Evolutionary conservation across 2,113 vertebrate species (phyloP), one percentile per base, ranked within the genome.

Genomic region (Alligator sinensis): DNA sequence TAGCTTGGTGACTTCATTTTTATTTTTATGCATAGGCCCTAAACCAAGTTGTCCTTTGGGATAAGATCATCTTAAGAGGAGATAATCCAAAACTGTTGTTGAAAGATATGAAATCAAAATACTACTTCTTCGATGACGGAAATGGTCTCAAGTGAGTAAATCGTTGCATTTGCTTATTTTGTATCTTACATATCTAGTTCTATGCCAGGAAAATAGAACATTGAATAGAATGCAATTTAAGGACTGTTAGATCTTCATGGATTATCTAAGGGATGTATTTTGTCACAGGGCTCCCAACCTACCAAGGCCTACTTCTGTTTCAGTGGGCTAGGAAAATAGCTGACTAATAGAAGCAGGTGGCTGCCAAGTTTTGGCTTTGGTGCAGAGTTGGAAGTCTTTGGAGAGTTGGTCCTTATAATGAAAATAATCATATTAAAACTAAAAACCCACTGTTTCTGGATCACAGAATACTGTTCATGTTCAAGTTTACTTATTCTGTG

Each of bases 81-180:
- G 99, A 99, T 83, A 99, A 98, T 84, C 98, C 99, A 87, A 99
- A 98, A 93, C 98, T 99, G 87, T 98, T 97, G 81, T 96, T 99
- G 94, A 98, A 98, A 98, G 99, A 99, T 77, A 99, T 99, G 98
- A 99, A 99, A 95, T 99, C 99, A 61, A 99, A 99, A 84, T 99
- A 99, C 94, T 99, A 99, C 97, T 99, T 99, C 98, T 99, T 99
- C 83, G 99, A 99, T 88, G 99, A 99, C 90, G 99, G 99, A 95
- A 99, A 99, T 75, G 99, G 99, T 94, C 98, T 99, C 64, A 99
- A 99, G 99, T 99, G 87, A 98, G 98, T 97, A 95, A 79, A 93
- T 94, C 25, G 1, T 54, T 84, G 21, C 24, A 74, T 80, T 75
- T 80, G 19, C 18, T 81, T 81, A 5, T 4, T 38, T 90, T 8